phyloP scores from a whole-genome alignment of 92 coral and sea anemone species.

The Desmophyllum pertusum region DNA sequence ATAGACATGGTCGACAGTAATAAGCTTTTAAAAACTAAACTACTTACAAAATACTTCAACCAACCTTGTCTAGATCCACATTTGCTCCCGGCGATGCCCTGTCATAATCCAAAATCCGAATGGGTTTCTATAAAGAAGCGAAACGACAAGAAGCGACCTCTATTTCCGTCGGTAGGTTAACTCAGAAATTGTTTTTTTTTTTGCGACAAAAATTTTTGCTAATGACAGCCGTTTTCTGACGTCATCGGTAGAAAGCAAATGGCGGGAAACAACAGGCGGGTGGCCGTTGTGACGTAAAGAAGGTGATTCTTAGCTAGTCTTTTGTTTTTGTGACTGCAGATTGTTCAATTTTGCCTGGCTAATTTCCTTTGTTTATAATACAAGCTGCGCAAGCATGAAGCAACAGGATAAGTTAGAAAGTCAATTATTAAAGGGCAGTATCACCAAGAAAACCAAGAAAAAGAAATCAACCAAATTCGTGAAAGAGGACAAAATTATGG shows the following conservation, averaged over 20 bases:
- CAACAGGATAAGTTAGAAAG: too few relatives aligned
- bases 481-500: too few relatives aligned
- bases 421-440: too few relatives aligned
- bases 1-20: too few relatives aligned
- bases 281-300: neutral
- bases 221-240: conserved; percentile 15
- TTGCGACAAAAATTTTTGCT: too few relatives aligned
- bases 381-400: too few relatives aligned
- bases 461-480: too few relatives aligned
- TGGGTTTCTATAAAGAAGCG: neutral
- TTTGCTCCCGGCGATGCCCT: neutral
- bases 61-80: neutral
- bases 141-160: neutral
- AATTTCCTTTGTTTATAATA: neutral
- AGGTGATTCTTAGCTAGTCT: too few relatives aligned
- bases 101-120: neutral
- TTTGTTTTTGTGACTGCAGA: too few relatives aligned
- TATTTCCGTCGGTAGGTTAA: neutral
- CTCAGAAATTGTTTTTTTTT: neutral
- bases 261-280: neutral
- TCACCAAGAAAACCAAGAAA: too few relatives aligned
- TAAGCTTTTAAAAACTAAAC: too few relatives aligned
- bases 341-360: too few relatives aligned
- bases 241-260: neutral
- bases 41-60: neutral